Percentiles rank a stretch among this genome's conserved stretches.
These are phyloP conservation scores for Procambarus clarkii DNA, from an alignment of 1,140 invertebrate species.

Conservation along the genomic window DNA sequence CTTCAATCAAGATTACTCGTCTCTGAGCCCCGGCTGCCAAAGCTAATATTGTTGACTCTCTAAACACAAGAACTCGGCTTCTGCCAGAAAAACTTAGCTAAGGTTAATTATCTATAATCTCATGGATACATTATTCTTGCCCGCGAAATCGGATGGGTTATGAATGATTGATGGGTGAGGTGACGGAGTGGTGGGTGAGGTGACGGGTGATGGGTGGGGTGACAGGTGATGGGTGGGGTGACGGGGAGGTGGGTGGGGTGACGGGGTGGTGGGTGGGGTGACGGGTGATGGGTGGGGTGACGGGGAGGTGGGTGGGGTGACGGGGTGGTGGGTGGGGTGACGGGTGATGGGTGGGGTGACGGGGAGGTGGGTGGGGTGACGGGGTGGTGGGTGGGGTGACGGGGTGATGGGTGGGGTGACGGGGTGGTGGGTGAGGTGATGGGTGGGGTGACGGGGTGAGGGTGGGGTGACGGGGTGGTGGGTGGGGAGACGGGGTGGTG, in stretches of 20 bases:
- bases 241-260: background rate
- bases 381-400: too few relatives aligned
- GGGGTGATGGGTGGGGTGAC: too few relatives aligned
- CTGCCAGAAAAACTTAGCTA: slow-evolving; percentile 39
- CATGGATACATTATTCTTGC: slow-evolving; percentile 51
- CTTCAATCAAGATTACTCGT: slow-evolving; percentile 59
- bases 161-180: slow-evolving; percentile 6
- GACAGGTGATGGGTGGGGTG: background rate
- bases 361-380: background rate
- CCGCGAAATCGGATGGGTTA: background rate
- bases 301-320: background rate
- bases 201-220: background rate
- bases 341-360: background rate
- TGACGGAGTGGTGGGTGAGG: background rate
- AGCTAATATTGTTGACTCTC: slow-evolving; percentile 62
- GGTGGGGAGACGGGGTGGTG: background rate
- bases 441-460: too few relatives aligned
- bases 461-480: background rate
- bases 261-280: background rate
- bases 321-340: too few relatives aligned
- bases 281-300: too few relatives aligned
- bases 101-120: slow-evolving; percentile 67
- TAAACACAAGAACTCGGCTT: slow-evolving; percentile 54
- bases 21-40: slow-evolving; percentile 12
- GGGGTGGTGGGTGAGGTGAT: background rate